Percentiles rank a stretch among this genome's conserved stretches.
phyloP scores from a whole-genome alignment of 2,797 vertebrate genomes.

The Coilia nasus region DNA sequence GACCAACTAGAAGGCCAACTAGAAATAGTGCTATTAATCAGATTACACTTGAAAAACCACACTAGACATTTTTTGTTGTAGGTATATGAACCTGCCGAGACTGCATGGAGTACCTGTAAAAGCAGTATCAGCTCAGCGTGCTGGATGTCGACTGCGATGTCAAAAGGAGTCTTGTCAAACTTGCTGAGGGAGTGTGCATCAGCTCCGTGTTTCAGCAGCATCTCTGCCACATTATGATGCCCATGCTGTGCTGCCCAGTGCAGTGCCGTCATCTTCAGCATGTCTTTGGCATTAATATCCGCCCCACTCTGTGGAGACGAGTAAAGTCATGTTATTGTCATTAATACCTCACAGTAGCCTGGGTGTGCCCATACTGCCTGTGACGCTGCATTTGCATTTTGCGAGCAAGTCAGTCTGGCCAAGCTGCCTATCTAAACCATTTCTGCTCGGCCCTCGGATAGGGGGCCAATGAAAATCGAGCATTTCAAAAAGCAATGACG shows the following conservation, averaged over 20 bases:
- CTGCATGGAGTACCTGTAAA: slow-evolving; percentile 78
- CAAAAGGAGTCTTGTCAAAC: slow-evolving; percentile 90
- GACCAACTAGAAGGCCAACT: too few species aligned
- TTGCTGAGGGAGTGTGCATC: slow-evolving; percentile 89
- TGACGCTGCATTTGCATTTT: too few species aligned
- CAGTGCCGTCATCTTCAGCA: slow-evolving; percentile 93
- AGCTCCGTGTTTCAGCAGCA: slow-evolving; percentile 83
- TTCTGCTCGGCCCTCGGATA: too few species aligned
- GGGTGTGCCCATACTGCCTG: too few species aligned
- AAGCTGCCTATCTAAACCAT: too few species aligned
- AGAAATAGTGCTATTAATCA: too few species aligned
- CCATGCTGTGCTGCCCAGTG: slow-evolving; percentile 90
- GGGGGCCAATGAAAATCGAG: too few species aligned
- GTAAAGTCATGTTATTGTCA: neutral
- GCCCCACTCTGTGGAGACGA: slow-evolving; percentile 82
- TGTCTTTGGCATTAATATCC: slow-evolving; percentile 91
- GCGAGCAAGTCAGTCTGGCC: too few species aligned
- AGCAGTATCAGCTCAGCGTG: slow-evolving; percentile 84
- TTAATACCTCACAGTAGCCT: too few species aligned
- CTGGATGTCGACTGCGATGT: slow-evolving; percentile 88
- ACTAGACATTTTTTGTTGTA: neutral
- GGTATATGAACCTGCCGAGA: too few species aligned
- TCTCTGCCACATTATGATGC: slow-evolving; percentile 78
- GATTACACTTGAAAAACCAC: neutral
- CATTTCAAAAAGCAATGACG: too few species aligned